Conservation (phyloP, 2,797 vertebrate species). For the Microctenopoma lineatum region DNA sequence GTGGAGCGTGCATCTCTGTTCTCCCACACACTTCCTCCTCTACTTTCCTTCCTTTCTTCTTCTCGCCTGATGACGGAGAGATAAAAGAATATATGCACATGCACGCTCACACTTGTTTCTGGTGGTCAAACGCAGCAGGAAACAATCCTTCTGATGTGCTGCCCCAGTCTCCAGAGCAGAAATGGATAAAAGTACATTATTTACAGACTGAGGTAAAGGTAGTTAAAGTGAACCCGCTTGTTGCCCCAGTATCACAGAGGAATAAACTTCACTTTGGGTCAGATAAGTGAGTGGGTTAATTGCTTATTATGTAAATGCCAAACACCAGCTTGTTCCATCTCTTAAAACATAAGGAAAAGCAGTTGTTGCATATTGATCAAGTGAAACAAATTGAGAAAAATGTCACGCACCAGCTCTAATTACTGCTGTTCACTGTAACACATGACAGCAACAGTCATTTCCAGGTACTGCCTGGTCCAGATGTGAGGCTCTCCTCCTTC, state of each 20-base stretch:
- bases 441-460: too few species aligned
- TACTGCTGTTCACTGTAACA: too few species aligned
- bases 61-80: not conserved
- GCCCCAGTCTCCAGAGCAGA: constrained; percentile 34
- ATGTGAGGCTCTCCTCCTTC: not conserved
- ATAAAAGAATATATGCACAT: not conserved
- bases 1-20: constrained; percentile 51
- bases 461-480: too few species aligned
- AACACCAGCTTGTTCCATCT: not conserved
- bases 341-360: not conserved
- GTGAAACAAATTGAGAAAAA: too few species aligned
- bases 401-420: too few species aligned
- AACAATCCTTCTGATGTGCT: constrained; percentile 31
- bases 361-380: too few species aligned
- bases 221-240: constrained; percentile 3
- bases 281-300: not conserved
- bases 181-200: constrained; percentile 35
- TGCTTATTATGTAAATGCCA: not conserved
- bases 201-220: constrained; percentile 14
- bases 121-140: constrained; percentile 13
- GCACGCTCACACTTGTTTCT: not conserved
- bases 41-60: constrained; percentile 1
- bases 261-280: constrained; percentile 1
- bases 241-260: not conserved
- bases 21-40: constrained; percentile 67